A percentile compares a stretch with the other conserved stretches of the same genome.
Evolutionary conservation across 2,113 vertebrate species (phyloP).

Genomic region (Numida meleagris): DNA sequence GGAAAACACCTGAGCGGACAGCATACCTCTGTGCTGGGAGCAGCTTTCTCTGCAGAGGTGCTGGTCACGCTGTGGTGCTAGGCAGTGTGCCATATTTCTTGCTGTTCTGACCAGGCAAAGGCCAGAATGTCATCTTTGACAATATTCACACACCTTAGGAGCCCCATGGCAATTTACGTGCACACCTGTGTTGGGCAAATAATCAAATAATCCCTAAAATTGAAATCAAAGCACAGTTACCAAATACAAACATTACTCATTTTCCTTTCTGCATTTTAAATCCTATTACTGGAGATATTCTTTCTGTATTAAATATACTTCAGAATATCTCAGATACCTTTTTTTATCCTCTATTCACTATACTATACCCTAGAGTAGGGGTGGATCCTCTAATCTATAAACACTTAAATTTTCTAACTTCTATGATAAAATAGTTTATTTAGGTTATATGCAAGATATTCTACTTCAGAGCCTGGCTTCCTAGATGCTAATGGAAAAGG

Average conservation of each 20-base stretch:
- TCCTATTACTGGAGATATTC: background rate
- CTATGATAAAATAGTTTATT: background rate
- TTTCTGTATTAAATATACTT: background rate
- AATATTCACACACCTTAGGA: background rate
- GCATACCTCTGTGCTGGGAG: conserved; percentile 26
- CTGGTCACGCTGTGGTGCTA: background rate
- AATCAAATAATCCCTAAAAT: background rate
- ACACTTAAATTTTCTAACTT: background rate
- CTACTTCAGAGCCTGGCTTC: background rate
- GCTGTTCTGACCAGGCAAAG: background rate
- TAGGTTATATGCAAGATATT: background rate
- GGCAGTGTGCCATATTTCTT: background rate
- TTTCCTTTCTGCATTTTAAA: background rate
- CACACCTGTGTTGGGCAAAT: background rate
- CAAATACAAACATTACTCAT: background rate
- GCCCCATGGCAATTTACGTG: background rate
- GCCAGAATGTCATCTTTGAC: background rate
- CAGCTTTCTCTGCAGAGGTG: conserved; percentile 17
- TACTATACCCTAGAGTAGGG: background rate
- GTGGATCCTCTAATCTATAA: background rate
- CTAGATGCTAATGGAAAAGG: background rate
- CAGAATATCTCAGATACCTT: background rate
- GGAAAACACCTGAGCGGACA: conserved; percentile 51
- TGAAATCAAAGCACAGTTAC: background rate
- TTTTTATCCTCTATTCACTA: background rate